Evolutionary conservation across 2,797 vertebrate genomes (phyloP), one percentile per base, ranked within the genome.

Genomic region (Otolemur crassicaudatus): DNA sequence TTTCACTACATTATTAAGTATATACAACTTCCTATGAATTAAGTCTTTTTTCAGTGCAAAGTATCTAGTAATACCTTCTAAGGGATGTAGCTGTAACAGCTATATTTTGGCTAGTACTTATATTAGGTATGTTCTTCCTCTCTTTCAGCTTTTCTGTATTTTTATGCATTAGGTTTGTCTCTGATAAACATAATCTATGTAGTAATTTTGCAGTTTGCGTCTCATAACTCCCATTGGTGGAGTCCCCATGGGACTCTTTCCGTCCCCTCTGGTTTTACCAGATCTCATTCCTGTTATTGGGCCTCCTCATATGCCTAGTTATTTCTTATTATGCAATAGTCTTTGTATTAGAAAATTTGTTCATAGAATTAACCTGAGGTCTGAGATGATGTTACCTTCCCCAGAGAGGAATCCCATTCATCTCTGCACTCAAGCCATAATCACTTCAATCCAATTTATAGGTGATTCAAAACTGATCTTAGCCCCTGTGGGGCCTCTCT

Each of bases 391-490:
- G 16, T n/a, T 95, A 69, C 73, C 61, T 96, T 96, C 70, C 80
- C 72, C 31, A 56, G 19, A 79, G 40, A 89, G 76, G 22, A 77
- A 46, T 89, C 67, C 85, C 29, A 56, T 95, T 90, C 80, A 40
- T 85, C 43, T 95, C 89, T 79, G 20, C 37, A 40, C 29, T 91
- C 87, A 85, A 90, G 85, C 25, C 60, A 19, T 77, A 92, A 91
- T 65, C 65, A 88, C 60, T 90, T 95, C 83, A 89, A 89, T 95
- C 58, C 80, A 95, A 84, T 81, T 80, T 91, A 92, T 94, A 95
- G n/a, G 69, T 34, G 60, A 86, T 67, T 97, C 65, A 49, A 22
- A 88, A 63, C 31, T 76, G 69, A 46, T 81, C 65, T 79, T 56
- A 17, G 22, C 46, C 49, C 43, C 56, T 61, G 12, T 34, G 31